Percentiles rank a stretch among this genome's conserved stretches.
phyloP scores from a whole-genome alignment of 2,888 invertebrate species.

The Candidula unifasciata region DNA sequence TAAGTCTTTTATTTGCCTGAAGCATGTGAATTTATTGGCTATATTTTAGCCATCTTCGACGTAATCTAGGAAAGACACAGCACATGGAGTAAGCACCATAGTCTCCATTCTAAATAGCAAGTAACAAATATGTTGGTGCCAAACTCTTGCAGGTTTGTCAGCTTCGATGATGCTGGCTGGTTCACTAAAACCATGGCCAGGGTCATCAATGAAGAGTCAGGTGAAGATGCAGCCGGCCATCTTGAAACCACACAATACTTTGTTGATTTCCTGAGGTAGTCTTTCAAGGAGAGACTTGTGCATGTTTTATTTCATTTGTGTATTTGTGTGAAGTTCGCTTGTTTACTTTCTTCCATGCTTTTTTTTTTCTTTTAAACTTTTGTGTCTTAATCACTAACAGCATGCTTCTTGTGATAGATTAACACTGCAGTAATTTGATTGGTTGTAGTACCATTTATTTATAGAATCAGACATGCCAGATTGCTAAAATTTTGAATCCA shows the following conservation, averaged over 20 bases:
- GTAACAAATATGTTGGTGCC: not conserved
- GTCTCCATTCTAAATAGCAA: not conserved
- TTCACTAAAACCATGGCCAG: slow-evolving; percentile 81
- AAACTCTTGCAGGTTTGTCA: slow-evolving; percentile 69
- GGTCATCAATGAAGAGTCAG: slow-evolving; percentile 85
- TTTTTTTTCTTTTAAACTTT: not conserved
- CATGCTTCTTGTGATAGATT: not conserved
- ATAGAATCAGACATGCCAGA: not conserved
- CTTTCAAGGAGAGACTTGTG: not conserved
- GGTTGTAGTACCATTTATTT: not conserved
- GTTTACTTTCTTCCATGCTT: not conserved
- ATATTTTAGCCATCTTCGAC: too few species aligned
- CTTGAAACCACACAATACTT: slow-evolving; percentile 87
- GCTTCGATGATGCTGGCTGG: slow-evolving; percentile 73
- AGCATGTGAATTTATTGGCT: too few species aligned
- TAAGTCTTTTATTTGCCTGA: too few species aligned
- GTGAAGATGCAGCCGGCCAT: slow-evolving; percentile 80
- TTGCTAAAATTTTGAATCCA: not conserved
- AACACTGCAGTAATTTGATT: not conserved
- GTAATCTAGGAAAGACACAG: not conserved
- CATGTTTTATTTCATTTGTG: not conserved
- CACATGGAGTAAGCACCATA: not conserved
- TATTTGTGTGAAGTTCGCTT: not conserved
- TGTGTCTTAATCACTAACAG: not conserved
- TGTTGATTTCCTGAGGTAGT: slow-evolving; percentile 91